These are phyloP conservation scores for Pangasius krempfi DNA, from an alignment of 2,797 vertebrate genomes.

Conservation along the genomic window DNA sequence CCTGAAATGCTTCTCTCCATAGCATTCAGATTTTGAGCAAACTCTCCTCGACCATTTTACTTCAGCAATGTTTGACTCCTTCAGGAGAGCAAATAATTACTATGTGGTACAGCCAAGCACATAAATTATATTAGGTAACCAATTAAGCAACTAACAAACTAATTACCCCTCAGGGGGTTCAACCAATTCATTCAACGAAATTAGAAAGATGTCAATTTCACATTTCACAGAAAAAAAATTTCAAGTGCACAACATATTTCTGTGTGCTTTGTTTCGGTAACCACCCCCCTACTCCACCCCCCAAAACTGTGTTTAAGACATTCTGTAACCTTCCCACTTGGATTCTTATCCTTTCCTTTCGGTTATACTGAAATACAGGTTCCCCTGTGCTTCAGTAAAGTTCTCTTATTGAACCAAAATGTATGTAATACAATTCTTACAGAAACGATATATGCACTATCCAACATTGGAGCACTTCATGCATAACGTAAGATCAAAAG, in stretches of 20 bases:
- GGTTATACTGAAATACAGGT: not conserved
- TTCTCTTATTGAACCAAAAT: not conserved
- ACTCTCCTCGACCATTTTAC: conserved; percentile 62
- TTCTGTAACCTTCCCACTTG: not conserved
- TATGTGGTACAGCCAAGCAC: conserved; percentile 13
- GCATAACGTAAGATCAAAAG: not conserved
- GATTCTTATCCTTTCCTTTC: not conserved
- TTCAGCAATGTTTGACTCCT: conserved; percentile 68
- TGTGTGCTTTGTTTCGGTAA: not conserved
- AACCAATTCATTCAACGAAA: conserved; percentile 32
- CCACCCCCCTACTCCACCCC: too few species aligned
- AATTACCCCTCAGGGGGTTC: conserved; percentile 74
- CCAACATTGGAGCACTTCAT: not conserved
- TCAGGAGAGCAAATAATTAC: conserved; percentile 75
- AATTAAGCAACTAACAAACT: conserved; percentile 79
- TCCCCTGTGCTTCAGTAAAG: not conserved
- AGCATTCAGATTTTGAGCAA: too few species aligned
- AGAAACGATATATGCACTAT: not conserved
- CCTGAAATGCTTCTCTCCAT: too few species aligned
- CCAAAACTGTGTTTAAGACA: not conserved
- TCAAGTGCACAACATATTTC: not conserved
- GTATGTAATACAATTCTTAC: not conserved
- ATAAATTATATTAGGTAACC: conserved; percentile 79
- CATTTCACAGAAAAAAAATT: conserved; percentile 61
- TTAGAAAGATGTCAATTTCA: conserved; percentile 74